Conservation (phyloP, 2,113 vertebrate genomes). For the Pterocles orientalis region DNA sequence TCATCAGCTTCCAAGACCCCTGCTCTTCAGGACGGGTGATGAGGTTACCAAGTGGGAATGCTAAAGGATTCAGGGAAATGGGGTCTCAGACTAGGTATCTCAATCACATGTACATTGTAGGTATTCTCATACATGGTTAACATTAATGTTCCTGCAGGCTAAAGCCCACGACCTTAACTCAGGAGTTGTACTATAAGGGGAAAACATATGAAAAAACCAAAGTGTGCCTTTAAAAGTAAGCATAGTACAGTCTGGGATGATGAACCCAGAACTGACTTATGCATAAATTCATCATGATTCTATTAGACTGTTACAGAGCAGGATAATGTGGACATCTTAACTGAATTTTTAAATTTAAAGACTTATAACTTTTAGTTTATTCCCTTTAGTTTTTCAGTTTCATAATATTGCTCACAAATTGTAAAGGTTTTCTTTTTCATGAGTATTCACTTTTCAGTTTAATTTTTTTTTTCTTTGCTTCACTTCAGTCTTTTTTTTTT, state of each 20-base stretch:
- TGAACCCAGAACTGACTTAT: not conserved
- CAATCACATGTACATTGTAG: not conserved
- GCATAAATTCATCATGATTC: not conserved
- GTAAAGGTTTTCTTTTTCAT: not conserved
- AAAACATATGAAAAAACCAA: not conserved
- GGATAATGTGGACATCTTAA: not conserved
- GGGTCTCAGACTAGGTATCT: not conserved
- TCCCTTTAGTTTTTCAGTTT: not conserved
- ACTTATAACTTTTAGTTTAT: not conserved
- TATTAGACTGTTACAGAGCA: not conserved
- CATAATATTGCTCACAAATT: not conserved
- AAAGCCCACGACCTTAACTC: not conserved
- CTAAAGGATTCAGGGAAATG: not conserved
- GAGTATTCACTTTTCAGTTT: not conserved
- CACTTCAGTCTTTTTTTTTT: not conserved
- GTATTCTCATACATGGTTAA: not conserved
- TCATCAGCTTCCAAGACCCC: not conserved
- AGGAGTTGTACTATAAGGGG: too few relatives aligned
- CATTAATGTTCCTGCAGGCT: not conserved
- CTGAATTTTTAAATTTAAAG: not conserved
- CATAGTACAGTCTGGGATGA: not conserved
- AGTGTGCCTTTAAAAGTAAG: not conserved
- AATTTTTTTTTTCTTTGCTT: not conserved
- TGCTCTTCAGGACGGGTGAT: not conserved
- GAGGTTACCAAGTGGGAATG: not conserved